Evolutionary conservation across 37 sponge, comb jelly and placozoan genomes (phyloP), one percentile per base, ranked within the genome.

Genomic region (Haliclona indistincta): DNA sequence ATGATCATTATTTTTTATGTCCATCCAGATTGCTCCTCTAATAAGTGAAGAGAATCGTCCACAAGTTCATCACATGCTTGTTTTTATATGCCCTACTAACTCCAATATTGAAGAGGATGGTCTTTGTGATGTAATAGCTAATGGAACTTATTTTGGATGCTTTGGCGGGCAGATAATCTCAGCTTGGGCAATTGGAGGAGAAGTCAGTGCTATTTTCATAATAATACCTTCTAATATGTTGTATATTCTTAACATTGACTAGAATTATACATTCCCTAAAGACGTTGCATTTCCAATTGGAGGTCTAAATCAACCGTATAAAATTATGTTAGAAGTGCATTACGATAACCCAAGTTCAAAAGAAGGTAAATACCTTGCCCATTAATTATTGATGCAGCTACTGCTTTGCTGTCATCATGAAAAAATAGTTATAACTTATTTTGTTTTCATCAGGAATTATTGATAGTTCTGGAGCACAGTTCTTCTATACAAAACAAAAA

Each of bases 281-380:
- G 40, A 77, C 45, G 86, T 82, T 26, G 86, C 86, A 10, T 74
- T 66, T 30, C 86, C 92, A 17, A 51, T 91, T 56, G 90, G 90
- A n/a, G 92, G 92, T 29, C 51, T 52, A 35, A 23, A 7, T 42
- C n/a, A 66, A 17, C 38, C 22, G 47, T 70, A 65, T 56, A 8
- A 63, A 23, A 38, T 91, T 30, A 65, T 86, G 0, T 76, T n/a
- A n/a, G n/a, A 86, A 33, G 74, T 86, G 56, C 92, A 91, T 44
- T 91, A 86, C 49, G 76, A 91, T 60, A 91, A 91, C 54, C 87
- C 84, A 17, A 1, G n/a, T n/a, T n/a, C n/a, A n/a, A n/a, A n/a
- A n/a, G n/a, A n/a, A n/a, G n/a, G n/a, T n/a, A n/a, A n/a, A n/a
- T n/a, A n/a, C n/a, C n/a, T n/a, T n/a, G n/a, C n/a, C n/a, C n/a